These are phyloP conservation scores for Spermophilus dauricus DNA, from an alignment of 2,113 vertebrate genomes.

Conservation along the genomic window DNA sequence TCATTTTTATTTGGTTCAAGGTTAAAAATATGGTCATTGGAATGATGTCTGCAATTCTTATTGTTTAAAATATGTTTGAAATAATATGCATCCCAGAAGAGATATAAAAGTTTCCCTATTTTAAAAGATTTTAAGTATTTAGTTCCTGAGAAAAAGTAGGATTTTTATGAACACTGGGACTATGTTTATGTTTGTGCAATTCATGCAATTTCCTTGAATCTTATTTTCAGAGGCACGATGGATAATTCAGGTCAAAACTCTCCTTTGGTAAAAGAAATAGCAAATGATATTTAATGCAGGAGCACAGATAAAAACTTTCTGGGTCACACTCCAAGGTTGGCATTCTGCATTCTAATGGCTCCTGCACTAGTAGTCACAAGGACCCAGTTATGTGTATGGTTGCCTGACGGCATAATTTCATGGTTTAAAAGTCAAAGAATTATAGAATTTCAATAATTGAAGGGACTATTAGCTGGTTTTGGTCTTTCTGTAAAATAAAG, in stretches of 20 bases:
- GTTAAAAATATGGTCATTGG: too few relatives aligned
- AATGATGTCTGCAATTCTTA: too few relatives aligned
- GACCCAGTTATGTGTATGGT: neutral
- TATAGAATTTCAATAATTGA: constrained; percentile 37
- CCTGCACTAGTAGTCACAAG: neutral
- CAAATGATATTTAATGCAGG: neutral
- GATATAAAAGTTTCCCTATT: too few relatives aligned
- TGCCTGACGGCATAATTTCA: neutral
- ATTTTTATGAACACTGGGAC: neutral
- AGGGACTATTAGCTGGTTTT: neutral
- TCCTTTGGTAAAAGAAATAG: constrained; percentile 17
- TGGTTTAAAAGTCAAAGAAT: constrained; percentile 34
- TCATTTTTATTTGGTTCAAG: too few relatives aligned
- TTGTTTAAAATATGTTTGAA: too few relatives aligned
- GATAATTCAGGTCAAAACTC: neutral
- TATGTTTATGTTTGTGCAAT: neutral
- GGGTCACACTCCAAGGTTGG: neutral
- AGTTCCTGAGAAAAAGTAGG: too few relatives aligned
- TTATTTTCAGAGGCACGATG: neutral
- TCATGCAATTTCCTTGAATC: neutral
- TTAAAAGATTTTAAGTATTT: too few relatives aligned
- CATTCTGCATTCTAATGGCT: neutral
- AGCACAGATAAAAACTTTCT: neutral
- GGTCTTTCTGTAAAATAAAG: neutral
- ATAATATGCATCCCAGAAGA: too few relatives aligned